Percentiles rank a stretch among this genome's conserved stretches.
Conservation (phyloP, 2,113 vertebrate species). For the Taurulus bubalis region DNA sequence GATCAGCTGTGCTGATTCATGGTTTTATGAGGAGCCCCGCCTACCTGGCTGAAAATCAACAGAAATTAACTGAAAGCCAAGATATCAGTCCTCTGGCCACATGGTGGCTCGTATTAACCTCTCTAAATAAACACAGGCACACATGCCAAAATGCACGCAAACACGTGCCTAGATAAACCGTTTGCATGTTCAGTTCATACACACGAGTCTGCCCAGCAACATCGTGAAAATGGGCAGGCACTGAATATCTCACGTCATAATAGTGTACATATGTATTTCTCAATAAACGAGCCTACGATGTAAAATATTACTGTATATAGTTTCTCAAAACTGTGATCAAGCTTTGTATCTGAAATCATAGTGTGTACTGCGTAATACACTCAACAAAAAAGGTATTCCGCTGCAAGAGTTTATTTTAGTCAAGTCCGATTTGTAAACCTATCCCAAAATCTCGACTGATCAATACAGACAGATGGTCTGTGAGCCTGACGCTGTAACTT, state of each 20-base stretch:
- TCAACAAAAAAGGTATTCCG: neutral
- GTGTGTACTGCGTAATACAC: neutral
- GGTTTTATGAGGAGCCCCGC: constrained; percentile 60
- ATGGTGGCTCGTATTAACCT: constrained; percentile 54
- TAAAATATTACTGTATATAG: neutral
- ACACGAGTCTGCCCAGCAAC: constrained; percentile 43
- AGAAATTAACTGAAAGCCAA: constrained; percentile 52
- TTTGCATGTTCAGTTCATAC: constrained; percentile 2
- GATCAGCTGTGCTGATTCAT: constrained; percentile 75
- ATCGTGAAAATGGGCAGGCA: neutral
- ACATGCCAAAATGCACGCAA: constrained; percentile 48
- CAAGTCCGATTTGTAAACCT: constrained; percentile 48
- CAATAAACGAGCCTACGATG: neutral
- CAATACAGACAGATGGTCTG: constrained; percentile 77
- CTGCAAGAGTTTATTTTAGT: constrained; percentile 40
- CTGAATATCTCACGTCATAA: neutral
- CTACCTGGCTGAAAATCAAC: constrained; percentile 63
- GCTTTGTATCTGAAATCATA: neutral
- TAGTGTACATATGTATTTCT: neutral
- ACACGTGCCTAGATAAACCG: constrained; percentile 51
- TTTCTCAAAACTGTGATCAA: neutral
- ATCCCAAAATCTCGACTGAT: constrained; percentile 60
- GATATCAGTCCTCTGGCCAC: constrained; percentile 48
- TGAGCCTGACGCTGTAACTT: constrained; percentile 71
- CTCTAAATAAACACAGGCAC: constrained; percentile 59